These are phyloP conservation scores for Epinotia ramella DNA, from an alignment of 2,888 invertebrate genomes.

Conservation along the genomic window DNA sequence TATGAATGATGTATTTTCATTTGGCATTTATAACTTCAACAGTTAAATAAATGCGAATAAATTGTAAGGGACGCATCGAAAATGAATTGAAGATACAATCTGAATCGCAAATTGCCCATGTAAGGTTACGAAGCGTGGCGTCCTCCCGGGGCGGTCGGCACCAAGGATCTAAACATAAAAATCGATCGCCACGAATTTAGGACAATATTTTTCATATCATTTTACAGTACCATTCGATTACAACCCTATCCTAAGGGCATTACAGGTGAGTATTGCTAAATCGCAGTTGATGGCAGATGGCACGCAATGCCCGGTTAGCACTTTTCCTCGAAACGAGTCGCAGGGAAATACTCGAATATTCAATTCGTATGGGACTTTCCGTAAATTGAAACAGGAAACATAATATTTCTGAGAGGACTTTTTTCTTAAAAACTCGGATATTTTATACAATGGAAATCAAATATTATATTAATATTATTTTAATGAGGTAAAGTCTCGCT, in stretches of 20 bases:
- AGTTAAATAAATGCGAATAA: not conserved
- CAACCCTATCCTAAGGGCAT: constrained; percentile 2
- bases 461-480: too few species aligned
- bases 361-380: not conserved
- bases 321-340: constrained; percentile 27
- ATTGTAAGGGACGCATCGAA: not conserved
- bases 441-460: too few species aligned
- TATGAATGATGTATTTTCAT: too few species aligned
- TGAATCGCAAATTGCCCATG: constrained; percentile 9
- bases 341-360: constrained; percentile 19
- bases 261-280: constrained; percentile 24
- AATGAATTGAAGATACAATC: constrained; percentile 1
- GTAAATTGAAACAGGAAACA: constrained; percentile 5
- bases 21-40: not conserved
- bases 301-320: constrained; percentile 35
- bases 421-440: not conserved
- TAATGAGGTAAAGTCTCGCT: too few species aligned
- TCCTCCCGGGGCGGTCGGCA: constrained; percentile 46
- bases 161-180: constrained; percentile 57
- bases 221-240: not conserved
- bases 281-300: constrained; percentile 16
- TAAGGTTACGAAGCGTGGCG: constrained; percentile 9
- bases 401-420: not conserved
- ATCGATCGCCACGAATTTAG: constrained; percentile 66
- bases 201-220: constrained; percentile 51